These are phyloP conservation scores for Siniperca chuatsi DNA, from an alignment of 2,113 vertebrate species.

Conservation along the genomic window DNA sequence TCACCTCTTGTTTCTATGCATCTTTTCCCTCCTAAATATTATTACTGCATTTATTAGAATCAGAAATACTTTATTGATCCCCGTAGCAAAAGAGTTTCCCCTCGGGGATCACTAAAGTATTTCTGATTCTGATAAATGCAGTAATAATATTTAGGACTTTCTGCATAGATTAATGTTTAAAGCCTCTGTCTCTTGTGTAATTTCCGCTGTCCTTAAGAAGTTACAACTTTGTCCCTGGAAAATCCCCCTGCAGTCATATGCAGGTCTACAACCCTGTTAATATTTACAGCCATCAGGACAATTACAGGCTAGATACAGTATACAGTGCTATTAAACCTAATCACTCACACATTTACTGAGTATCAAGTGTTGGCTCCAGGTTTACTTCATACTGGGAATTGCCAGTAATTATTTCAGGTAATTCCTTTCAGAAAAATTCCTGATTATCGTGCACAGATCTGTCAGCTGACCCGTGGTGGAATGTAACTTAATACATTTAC, in stretches of 20 bases:
- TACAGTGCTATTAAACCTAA: slow-evolving; percentile 20
- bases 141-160: background rate
- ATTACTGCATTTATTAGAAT: no score
- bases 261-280: slow-evolving; percentile 9
- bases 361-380: background rate
- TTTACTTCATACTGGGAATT: slow-evolving; percentile 19
- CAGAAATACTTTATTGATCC: no score
- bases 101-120: no score
- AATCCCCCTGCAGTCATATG: slow-evolving; percentile 32
- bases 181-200: background rate
- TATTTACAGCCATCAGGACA: slow-evolving; percentile 47
- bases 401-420: background rate
- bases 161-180: background rate
- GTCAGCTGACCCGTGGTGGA: background rate
- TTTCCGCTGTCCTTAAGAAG: background rate
- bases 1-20: background rate
- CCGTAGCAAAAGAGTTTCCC: no score
- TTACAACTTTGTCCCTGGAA: slow-evolving; percentile 29
- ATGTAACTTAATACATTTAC: background rate
- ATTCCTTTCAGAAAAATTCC: slow-evolving; percentile 26
- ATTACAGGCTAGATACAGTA: background rate
- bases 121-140: background rate
- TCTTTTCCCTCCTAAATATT: background rate
- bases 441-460: no score
- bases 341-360: slow-evolving; percentile 5